Percentiles rank a stretch among this genome's conserved stretches.
These are phyloP conservation scores for Aromia moschata DNA, from an alignment of 2,888 invertebrate species.

Conservation along the genomic window DNA sequence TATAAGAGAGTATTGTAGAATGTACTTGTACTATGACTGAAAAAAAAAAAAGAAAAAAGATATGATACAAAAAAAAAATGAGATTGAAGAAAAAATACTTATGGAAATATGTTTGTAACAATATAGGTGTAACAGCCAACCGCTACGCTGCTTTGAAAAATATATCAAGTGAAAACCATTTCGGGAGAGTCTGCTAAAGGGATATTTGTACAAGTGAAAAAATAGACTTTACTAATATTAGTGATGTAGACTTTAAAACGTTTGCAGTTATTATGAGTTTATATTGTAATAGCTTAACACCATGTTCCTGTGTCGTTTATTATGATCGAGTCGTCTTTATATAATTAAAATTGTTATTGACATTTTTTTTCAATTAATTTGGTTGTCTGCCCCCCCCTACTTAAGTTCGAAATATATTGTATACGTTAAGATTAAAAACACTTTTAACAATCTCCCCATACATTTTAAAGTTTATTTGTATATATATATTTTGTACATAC, in stretches of 20 bases:
- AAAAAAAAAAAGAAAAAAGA: slow-evolving; percentile 21
- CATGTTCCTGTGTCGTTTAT: slow-evolving; percentile 21
- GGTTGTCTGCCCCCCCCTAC: no score
- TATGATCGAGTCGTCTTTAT: slow-evolving; percentile 24
- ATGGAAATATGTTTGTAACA: slow-evolving; percentile 50
- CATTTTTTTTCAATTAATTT: slow-evolving; percentile 25
- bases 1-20: slow-evolving; percentile 21
- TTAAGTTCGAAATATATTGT: slow-evolving; percentile 31
- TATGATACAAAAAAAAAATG: slow-evolving; percentile 30
- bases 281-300: slow-evolving; percentile 5
- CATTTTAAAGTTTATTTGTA: slow-evolving; percentile 38
- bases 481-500: slow-evolving; percentile 45
- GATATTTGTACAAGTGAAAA: slow-evolving; percentile 23
- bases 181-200: slow-evolving; percentile 20
- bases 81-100: slow-evolving; percentile 45
- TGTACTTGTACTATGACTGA: slow-evolving; percentile 10
- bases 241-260: slow-evolving; percentile 27
- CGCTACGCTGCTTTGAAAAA: slow-evolving; percentile 37
- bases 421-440: slow-evolving; percentile 38
- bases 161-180: slow-evolving; percentile 26
- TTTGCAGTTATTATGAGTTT: slow-evolving; percentile 23
- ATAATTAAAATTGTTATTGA: slow-evolving; percentile 26
- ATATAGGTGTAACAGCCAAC: slow-evolving; percentile 51
- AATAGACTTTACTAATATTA: slow-evolving; percentile 20
- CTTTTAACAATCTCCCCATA: slow-evolving; percentile 24